Base-by-base conservation (phyloP, 37 sponge, comb jelly and placozoan species). In the Chondrilla cf. caribensis region DNA sequence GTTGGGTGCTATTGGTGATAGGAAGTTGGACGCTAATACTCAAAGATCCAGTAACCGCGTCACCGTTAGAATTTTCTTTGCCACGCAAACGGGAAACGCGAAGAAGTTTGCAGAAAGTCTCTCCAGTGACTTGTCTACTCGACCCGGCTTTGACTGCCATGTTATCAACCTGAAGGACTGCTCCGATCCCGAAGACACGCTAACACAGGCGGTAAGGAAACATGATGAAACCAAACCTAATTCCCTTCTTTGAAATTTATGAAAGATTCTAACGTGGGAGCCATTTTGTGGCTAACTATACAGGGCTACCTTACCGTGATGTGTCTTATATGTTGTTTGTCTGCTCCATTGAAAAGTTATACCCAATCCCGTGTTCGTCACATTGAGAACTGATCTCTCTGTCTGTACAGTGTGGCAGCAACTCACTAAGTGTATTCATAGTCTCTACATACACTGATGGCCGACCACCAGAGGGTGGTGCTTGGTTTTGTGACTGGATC, bases 401-500 rank as follows among this genome's bases (percentile, higher is more conserved):
- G 0, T 18, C 2, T 58, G 32, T 60, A 51, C 78, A 83, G 88
- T 68, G 79, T 17, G 31, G 44, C 31, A 58, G 73, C 64, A 35
- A 51, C 6, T 54, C 39, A 26, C n/a, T 91, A 32, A 83, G 84
- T 83, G 81, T 96, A 38, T 91, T 97, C 79, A 64, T 97, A 1
- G 22, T 97, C 41, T 93, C 97, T 58, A 97, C 97, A 29, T 97
- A 94, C 83, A 92, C 93, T 51, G 95, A 91, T 57, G 97, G 97
- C n/a, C 37, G 21, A 7, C 90, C 97, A 8, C 92, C 97, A 51
- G 90, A 91, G 26, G 33, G 70, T 24, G 87, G 79, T 32, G 58
- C 26, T 14, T 97, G 97, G 97, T 94, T 94, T 83, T 88, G 80
- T 40, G 79, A 87, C 29, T 97, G 97, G 97, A 33, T 97, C 5